These are phyloP conservation scores for Poeciliopsis turneri DNA, from an alignment of 2,797 vertebrate species.

Conservation along the genomic window DNA sequence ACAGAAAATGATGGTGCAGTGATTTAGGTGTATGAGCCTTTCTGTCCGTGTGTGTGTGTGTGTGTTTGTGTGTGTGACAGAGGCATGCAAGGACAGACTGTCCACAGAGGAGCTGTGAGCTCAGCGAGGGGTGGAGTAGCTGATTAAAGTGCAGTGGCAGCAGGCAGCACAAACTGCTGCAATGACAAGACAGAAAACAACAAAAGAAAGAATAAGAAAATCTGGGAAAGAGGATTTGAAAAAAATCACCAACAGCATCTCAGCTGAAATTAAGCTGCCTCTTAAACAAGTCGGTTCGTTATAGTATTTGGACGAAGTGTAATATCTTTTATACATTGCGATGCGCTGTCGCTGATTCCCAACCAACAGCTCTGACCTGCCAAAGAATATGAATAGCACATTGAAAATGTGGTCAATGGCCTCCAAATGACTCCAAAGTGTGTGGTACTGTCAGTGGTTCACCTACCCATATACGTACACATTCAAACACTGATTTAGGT, in stretches of 20 bases:
- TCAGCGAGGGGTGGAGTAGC: slow-evolving; percentile 58
- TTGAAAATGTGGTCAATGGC: not conserved
- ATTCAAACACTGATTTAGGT: not conserved
- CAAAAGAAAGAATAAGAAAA: slow-evolving; percentile 19
- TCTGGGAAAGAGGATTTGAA: slow-evolving; percentile 13
- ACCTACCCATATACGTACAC: not conserved
- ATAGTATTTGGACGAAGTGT: not conserved
- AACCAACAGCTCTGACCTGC: not conserved
- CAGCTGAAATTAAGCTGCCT: not conserved
- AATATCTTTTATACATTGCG: not conserved
- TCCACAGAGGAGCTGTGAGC: slow-evolving; percentile 52
- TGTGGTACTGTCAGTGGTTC: not conserved
- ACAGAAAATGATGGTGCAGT: slow-evolving; percentile 44
- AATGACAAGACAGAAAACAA: slow-evolving; percentile 21
- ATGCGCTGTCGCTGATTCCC: not conserved
- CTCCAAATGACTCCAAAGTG: not conserved
- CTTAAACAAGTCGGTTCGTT: not conserved
- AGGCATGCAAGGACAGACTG: slow-evolving; percentile 51
- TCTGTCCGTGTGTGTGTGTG: not conserved
- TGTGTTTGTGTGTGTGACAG: not conserved
- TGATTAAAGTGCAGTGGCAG: slow-evolving; percentile 54
- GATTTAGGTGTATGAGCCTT: slow-evolving; percentile 22
- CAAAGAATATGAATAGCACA: not conserved
- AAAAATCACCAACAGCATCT: not conserved
- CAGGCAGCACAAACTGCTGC: slow-evolving; percentile 20